Evolutionary conservation across 2,113 vertebrate species (phyloP), one percentile per base, ranked within the genome.

Genomic region (Chelonoidis abingdonii): DNA sequence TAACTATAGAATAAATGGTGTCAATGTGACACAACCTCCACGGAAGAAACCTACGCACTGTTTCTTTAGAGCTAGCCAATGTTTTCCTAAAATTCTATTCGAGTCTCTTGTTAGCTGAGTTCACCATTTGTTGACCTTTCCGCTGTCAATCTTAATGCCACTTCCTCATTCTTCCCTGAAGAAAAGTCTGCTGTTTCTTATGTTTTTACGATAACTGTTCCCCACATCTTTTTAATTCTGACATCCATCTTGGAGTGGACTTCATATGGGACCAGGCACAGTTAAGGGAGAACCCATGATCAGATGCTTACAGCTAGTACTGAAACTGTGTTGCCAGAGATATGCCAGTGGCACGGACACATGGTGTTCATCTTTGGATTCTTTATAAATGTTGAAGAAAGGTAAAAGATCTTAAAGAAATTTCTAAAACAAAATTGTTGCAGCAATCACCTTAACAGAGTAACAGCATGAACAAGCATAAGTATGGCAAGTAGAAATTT

Each of bases 31-130:
- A 7, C 1, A 50, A 41, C 12, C 19, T n/a, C 11, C n/a, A 38
- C 52, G 53, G 31, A 0, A 0, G 14, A 31, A 59, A 38, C 1
- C 0, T 2, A 4, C 0, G 1, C 3, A 21, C 31, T 65, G 0
- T 1, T 24, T 84, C 54, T 75, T 84, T 1, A 12, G 24, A 54
- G 52, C 53, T 76, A 52, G 41, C 53, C 69, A 86, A 76, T 41
- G 72, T 53, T 21, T 87, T 76, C 78, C 27, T 52, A 59, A 44
- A 50, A 59, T 4, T 53, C 86, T 35, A 21, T 1, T 31, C 12
- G 21, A 0, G 0, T 12, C 72, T 44, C 50, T 22, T 72, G 1
- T 12, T n/a, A 6, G 52, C 19, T 7, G 3, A 12, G 22, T 69
- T 80, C 0, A 0, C 13, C 5, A 2, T 44, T 49, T 0, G 0